phyloP scores from a whole-genome alignment of 2,888 invertebrate species.

The Acrobasis consociella region DNA sequence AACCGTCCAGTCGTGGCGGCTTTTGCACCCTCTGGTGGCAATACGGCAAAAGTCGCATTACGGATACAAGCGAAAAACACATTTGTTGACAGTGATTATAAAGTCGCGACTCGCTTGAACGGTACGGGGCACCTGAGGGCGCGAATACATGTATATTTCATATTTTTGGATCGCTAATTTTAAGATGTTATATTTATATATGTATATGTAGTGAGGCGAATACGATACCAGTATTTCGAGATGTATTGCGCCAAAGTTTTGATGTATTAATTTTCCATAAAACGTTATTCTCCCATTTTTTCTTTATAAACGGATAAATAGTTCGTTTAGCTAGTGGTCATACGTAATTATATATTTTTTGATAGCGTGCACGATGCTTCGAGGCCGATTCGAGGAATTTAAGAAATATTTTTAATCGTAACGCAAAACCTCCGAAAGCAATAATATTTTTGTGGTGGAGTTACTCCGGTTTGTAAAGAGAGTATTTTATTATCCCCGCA shows the following conservation, averaged over 20 bases:
- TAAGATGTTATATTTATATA: slow-evolving; percentile 83
- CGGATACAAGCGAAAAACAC: slow-evolving; percentile 53
- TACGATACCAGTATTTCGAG: slow-evolving; percentile 79
- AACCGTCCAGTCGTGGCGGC: slow-evolving; percentile 81
- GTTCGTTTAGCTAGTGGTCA: slow-evolving; percentile 81
- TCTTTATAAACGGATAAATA: slow-evolving; percentile 59
- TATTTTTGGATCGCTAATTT: slow-evolving; percentile 83
- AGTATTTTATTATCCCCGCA: slow-evolving; percentile 74
- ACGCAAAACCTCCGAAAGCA: slow-evolving; percentile 74
- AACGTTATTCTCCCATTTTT: slow-evolving; percentile 66
- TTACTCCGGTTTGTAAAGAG: slow-evolving; percentile 63
- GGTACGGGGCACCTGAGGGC: slow-evolving; percentile 68
- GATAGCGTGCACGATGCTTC: slow-evolving; percentile 79
- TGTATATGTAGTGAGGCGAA: slow-evolving; percentile 80
- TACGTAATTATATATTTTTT: slow-evolving; percentile 73
- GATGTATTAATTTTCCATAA: slow-evolving; percentile 80
- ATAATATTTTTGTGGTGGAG: slow-evolving; percentile 79
- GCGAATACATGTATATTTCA: slow-evolving; percentile 81
- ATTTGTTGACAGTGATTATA: slow-evolving; percentile 41
- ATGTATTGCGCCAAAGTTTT: slow-evolving; percentile 81
- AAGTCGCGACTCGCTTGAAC: slow-evolving; percentile 56
- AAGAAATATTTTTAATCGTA: slow-evolving; percentile 70
- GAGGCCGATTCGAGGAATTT: slow-evolving; percentile 52
- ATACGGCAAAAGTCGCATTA: slow-evolving; percentile 62
- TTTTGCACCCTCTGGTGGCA: slow-evolving; percentile 73